Base-by-base conservation (phyloP, 1,140 invertebrate genomes). In the Trachelipus rathkii region DNA sequence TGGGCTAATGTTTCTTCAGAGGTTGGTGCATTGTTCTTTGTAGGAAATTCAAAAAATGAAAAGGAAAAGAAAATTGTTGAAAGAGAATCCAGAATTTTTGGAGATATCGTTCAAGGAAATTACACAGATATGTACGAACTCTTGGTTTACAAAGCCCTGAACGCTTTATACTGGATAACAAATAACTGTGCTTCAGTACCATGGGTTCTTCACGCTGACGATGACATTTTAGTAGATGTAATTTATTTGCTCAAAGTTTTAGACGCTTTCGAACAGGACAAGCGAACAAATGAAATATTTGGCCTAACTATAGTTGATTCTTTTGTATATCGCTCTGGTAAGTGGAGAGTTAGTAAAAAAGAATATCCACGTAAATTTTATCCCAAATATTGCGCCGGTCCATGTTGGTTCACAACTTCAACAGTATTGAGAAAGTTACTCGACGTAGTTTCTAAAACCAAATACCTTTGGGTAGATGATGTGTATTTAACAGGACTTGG, bases 1-100 rank as follows among this genome's bases (percentile, higher is more conserved):
- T 78, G 77, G 77, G 77, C 77, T 10, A 70, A 60, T 5, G 76
- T 68, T 0, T 68, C 44, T 1, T 53, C 44, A 21, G 76, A 71
- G 33, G 44, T 75, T 46, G 77, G 46, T 3, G 73, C 72, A n/a
- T 72, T 78, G 46, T 78, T 78, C 70, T 74, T 78, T 72, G 77
- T 78, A 23, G n/a, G n/a, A n/a, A n/a, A n/a, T n/a, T n/a, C n/a
- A n/a, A n/a, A n/a, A n/a, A n/a, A n/a, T n/a, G n/a, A n/a, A n/a
- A n/a, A n/a, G n/a, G n/a, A n/a, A n/a, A n/a, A n/a, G n/a, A n/a
- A n/a, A n/a, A n/a, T n/a, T n/a, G n/a, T n/a, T n/a, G n/a, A n/a
- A n/a, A n/a, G n/a, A n/a, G n/a, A n/a, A n/a, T n/a, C n/a, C n/a
- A n/a, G n/a, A n/a, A n/a, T n/a, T n/a, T n/a, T n/a, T n/a, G n/a